Conservation (phyloP, 2,113 vertebrate species). For the Ceratotherium simum region DNA sequence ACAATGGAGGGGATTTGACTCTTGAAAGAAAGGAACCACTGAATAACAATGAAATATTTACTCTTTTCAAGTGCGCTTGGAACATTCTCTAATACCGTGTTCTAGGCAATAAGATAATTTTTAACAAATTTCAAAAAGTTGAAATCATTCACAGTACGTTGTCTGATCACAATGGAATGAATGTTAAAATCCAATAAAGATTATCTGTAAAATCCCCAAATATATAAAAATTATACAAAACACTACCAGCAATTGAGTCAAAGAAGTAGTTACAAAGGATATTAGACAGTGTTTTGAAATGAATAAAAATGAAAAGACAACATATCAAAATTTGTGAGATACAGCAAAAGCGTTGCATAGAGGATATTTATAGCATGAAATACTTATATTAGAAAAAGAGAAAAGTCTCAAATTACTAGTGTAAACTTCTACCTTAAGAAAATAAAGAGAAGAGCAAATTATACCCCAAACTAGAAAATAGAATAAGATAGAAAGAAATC, state of each 20-base stretch:
- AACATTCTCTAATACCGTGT: background rate
- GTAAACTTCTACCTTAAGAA: background rate
- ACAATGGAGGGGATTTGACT: background rate
- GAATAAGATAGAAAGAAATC: background rate
- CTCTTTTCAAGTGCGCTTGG: background rate
- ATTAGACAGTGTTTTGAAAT: background rate
- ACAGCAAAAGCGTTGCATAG: background rate
- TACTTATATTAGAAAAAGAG: background rate
- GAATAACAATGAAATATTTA: background rate
- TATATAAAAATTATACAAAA: background rate
- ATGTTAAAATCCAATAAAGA: background rate
- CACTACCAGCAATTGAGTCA: background rate
- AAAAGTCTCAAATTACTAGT: background rate
- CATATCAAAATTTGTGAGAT: background rate
- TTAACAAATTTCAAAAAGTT: background rate
- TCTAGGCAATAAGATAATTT: background rate
- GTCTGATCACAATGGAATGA: background rate
- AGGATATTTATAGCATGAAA: background rate
- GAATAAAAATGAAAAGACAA: constrained; percentile 11
- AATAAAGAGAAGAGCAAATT: background rate
- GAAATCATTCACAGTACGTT: background rate
- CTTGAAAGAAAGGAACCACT: background rate
- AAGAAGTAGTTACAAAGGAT: background rate
- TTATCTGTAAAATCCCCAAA: background rate
- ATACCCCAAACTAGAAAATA: background rate